Base-by-base conservation (phyloP, 2,113 vertebrate species). In the Urocolius indicus region DNA sequence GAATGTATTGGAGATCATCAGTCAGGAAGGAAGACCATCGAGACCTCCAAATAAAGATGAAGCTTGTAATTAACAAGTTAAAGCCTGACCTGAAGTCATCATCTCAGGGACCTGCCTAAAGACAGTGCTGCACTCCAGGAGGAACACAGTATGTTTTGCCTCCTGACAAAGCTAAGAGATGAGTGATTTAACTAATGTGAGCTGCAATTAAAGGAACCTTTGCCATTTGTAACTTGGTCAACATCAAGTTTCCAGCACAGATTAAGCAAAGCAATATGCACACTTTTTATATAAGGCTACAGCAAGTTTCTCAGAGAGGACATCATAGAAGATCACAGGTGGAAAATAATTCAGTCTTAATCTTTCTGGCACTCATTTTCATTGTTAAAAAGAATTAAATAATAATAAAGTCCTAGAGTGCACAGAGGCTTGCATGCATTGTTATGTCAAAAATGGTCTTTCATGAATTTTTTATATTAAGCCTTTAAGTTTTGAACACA, bases 1-100 rank as follows among this genome's bases (percentile, higher is more conserved):
- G 71, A 46, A 13, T 0, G 0, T 2, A 10, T 8, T 1, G 13
- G 34, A 45, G 22, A 22, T 90, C 0, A 0, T 21, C 36, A 24
- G 13, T 8, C 12, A 22, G 36, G 61, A 67, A 69, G 21, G 58
- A n/a, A 74, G 41, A 3, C 1, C 5, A 8, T 2, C 0, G 4
- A 65, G 62, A 73, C 9, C 59, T 94, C n/a, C n/a, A 67, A 17
- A 9, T 26, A 62, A 7, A 57, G 26, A 49, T 14, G 29, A 48
- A 66, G 10, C 6, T 38, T 32, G 6, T 34, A 32, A 8, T 29
- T 43, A n/a, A 4, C 0, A 1, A n/a, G 34, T 71, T 59, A 80
- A 63, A 87, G 6, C 32, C 11, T 57, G 32, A 9, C 54, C 7
- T 1, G 1, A 48, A 91, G 34, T 20, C 29, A 43, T 6, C 9